Conservation (phyloP, 2,888 invertebrate species). For the Pterobdella sp. region DNA sequence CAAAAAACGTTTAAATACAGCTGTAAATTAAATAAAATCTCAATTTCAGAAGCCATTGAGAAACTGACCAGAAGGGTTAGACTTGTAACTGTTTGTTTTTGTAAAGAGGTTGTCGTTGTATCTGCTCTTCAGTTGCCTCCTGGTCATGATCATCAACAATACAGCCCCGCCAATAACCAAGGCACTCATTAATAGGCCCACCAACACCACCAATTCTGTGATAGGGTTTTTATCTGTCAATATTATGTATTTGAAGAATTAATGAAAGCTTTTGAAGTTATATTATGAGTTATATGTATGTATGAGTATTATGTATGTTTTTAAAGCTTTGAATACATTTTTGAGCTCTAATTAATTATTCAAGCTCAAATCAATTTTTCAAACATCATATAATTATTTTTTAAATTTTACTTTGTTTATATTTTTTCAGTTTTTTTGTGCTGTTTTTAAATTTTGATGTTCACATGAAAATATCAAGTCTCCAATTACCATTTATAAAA, state of each 20-base stretch:
- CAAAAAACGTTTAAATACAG: no score
- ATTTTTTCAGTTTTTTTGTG: no score
- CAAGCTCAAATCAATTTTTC: no score
- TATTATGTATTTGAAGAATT: neutral
- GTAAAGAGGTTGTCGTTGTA: neutral
- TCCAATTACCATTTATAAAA: no score
- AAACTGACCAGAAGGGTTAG: neutral
- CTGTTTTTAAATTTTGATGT: neutral
- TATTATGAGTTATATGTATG: neutral
- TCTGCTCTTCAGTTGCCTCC: neutral
- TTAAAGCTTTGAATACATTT: no score
- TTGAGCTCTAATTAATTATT: no score
- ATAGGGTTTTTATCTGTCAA: neutral
- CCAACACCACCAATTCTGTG: neutral
- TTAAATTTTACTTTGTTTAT: no score
- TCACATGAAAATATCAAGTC: neutral
- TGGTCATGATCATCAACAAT: neutral
- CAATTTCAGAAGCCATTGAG: neutral
- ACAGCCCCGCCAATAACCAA: neutral
- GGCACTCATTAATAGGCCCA: neutral
- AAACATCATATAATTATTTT: no score
- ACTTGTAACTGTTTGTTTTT: constrained; percentile 4
- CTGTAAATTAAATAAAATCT: no score
- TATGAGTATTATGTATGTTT: no score
- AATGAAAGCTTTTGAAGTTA: no score